Evolutionary conservation across 2,888 invertebrate species (phyloP).

Genomic region (Sphaerophoria taeniata): DNA sequence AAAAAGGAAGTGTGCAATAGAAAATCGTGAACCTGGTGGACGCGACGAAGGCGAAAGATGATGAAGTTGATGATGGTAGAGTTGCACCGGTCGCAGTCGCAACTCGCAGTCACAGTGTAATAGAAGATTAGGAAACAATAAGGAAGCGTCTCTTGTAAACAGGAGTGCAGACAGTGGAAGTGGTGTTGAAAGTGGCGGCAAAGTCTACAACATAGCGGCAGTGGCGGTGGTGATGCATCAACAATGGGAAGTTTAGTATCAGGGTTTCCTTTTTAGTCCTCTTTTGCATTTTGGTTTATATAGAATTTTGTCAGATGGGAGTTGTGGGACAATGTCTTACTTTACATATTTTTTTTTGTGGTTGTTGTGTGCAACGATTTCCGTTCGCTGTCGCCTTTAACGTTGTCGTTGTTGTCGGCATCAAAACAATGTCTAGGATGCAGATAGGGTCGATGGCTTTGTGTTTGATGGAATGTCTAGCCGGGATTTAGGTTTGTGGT

Average conservation of each 20-base stretch:
- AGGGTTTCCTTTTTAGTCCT: constrained; percentile 38
- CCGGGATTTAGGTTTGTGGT: constrained; percentile 69
- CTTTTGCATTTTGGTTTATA: constrained; percentile 30
- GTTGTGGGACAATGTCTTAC: constrained; percentile 63
- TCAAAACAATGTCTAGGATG: constrained; percentile 65
- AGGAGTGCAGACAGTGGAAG: constrained; percentile 60
- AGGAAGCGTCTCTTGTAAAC: constrained; percentile 67
- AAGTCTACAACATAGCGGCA: constrained; percentile 35
- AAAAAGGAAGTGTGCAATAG: constrained; percentile 41
- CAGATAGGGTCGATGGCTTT: constrained; percentile 69
- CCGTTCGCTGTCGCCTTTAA: background rate
- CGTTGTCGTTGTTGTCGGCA: constrained; percentile 14
- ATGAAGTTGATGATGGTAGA: constrained; percentile 23
- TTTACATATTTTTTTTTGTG: constrained; percentile 56
- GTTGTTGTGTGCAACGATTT: background rate
- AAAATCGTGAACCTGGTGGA: constrained; percentile 25
- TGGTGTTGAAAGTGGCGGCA: constrained; percentile 41
- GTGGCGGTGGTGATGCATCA: constrained; percentile 48
- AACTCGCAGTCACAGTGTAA: too few relatives aligned
- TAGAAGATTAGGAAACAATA: constrained; percentile 73
- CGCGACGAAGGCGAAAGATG: too few relatives aligned
- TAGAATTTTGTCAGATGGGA: constrained; percentile 45
- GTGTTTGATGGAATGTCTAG: constrained; percentile 67
- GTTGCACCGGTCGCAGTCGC: too few relatives aligned
- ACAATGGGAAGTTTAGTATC: constrained; percentile 57